phyloP scores from a whole-genome alignment of 2,113 vertebrate genomes.

The Blennius ocellaris region DNA sequence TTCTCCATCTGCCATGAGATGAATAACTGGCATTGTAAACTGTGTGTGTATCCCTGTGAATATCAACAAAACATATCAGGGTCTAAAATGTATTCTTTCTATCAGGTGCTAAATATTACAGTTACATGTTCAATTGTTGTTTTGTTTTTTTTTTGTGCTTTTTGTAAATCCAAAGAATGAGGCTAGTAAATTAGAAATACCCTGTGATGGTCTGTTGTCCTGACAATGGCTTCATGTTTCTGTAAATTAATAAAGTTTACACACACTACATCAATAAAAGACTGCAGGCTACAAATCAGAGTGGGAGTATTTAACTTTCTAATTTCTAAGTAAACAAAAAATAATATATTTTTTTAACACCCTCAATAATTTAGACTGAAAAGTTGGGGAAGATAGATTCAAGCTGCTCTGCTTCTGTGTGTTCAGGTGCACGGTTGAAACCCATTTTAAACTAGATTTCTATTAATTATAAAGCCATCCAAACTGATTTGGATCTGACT shows the following conservation, averaged over 20 bases:
- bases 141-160: too few species aligned
- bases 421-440: slow-evolving; percentile 14
- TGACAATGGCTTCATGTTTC: too few species aligned
- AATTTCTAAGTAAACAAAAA: slow-evolving; percentile 26
- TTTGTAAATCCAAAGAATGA: too few species aligned
- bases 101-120: too few species aligned
- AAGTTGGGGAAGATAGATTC: slow-evolving; percentile 39
- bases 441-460: slow-evolving; percentile 29
- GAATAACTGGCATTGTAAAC: too few species aligned
- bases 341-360: background rate
- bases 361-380: slow-evolving; percentile 37
- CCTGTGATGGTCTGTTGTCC: too few species aligned
- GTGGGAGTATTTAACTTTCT: slow-evolving; percentile 32
- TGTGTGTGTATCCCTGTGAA: too few species aligned
- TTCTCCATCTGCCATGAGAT: too few species aligned
- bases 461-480: slow-evolving; percentile 48
- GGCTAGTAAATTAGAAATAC: too few species aligned
- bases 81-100: too few species aligned
- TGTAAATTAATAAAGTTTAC: slow-evolving; percentile 20
- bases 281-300: slow-evolving; percentile 15
- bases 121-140: too few species aligned
- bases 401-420: slow-evolving; percentile 5
- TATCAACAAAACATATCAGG: too few species aligned
- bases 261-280: slow-evolving; percentile 9
- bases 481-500: slow-evolving; percentile 44